Evolutionary conservation across 2,113 vertebrate species (phyloP), one percentile per base, ranked within the genome.

Genomic region (Muscicapa adusta): DNA sequence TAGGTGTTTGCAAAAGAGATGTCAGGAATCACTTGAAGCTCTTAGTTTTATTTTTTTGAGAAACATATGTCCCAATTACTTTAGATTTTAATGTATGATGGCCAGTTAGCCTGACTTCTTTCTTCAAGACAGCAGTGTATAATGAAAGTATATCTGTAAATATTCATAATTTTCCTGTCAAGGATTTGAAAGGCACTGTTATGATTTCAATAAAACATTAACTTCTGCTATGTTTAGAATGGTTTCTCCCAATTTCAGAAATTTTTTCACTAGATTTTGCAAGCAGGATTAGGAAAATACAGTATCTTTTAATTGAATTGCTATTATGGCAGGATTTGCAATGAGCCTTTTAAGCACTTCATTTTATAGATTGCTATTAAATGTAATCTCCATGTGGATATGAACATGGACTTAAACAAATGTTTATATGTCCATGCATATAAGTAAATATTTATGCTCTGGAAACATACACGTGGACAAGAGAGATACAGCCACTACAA

Each of bases 191-290:
- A 95, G 68, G 25, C 38, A 73, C 25, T 47, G 72, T 71, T 96
- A 81, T 40, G 65, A 88, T 94, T 95, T 78, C 67, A 94, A 89
- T 79, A 73, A 95, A 97, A 85, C 33, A 68, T 18, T 91, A 57
- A 34, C 91, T 96, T 96, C 93, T 88, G 26, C 83, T 63, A 22
- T 96, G 24, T 91, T 94, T 91, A 93, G 71, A 95, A 83, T 71
- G 43, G 15, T 93, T 97, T 96, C 51, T 93, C 51, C 40, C 18
- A 77, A 9, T 95, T 97, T 94, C 85, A 91, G 48, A 94, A 85
- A 85, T 71, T 18, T 91, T 97, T 97, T 95, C 88, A 60, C 70
- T 81, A 89, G 66, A 91, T 89, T 89, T 85, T 87, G 16, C 72
- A 81, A 65, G 61, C 40, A 94, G 36, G 36, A 53, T 83, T 40